Percentiles rank a stretch among this genome's conserved stretches.
phyloP scores from a whole-genome alignment of 2,888 invertebrate species.

The Xanthia togata region DNA sequence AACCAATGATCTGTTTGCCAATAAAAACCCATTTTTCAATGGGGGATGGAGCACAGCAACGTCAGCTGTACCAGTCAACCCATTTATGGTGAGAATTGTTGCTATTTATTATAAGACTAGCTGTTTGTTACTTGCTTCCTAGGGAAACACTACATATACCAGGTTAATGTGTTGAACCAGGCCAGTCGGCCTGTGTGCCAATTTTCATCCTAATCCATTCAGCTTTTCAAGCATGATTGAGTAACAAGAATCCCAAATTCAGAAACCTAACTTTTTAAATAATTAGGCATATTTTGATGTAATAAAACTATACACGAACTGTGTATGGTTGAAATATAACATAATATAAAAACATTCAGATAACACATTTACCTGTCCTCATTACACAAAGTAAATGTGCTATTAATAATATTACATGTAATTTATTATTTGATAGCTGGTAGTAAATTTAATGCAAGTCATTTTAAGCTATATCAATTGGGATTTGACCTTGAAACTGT shows the following conservation, averaged over 20 bases:
- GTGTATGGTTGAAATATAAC: not conserved
- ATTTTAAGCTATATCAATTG: constrained; percentile 42
- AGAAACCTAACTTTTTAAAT: not conserved
- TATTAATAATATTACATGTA: constrained; percentile 7
- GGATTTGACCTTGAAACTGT: constrained; percentile 56
- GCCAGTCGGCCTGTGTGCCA: not conserved
- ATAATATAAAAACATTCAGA: not conserved
- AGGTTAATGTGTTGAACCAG: not conserved
- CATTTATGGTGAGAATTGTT: constrained; percentile 83
- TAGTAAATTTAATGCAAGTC: constrained; percentile 8
- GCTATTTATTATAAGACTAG: not conserved
- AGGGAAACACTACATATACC: not conserved
- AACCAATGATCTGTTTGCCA: constrained; percentile 84
- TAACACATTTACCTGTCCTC: constrained; percentile 6
- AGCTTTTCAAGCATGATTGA: not conserved
- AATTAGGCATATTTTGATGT: not conserved
- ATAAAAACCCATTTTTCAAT: constrained; percentile 87
- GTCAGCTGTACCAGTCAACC: constrained; percentile 82
- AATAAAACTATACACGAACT: not conserved
- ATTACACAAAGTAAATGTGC: not conserved
- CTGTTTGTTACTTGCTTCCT: not conserved
- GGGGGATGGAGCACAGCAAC: constrained; percentile 83
- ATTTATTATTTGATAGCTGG: not conserved
- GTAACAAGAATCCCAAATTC: not conserved
- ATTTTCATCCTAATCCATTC: not conserved